Evolutionary conservation across 2,797 vertebrate species (phyloP).

Genomic region (Oreortyx pictus): DNA sequence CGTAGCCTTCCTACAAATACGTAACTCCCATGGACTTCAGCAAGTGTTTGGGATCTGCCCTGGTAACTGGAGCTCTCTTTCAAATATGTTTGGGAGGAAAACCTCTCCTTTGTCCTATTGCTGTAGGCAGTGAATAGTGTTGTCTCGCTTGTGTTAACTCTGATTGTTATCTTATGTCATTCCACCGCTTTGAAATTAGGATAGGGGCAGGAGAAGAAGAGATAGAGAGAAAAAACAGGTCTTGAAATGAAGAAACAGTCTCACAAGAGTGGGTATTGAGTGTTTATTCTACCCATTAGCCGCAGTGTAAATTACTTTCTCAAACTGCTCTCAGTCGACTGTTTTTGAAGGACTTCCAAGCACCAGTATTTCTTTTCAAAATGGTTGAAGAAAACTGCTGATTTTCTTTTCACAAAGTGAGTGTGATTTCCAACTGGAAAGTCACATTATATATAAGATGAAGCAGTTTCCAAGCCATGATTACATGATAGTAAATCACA

Average conservation of each 20-base stretch:
- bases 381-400: not conserved
- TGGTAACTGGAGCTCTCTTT: fast-evolving
- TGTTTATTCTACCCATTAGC: not conserved
- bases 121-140: not conserved
- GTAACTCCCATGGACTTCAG: fast-evolving
- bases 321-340: not conserved
- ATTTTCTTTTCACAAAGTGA: not conserved
- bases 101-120: not conserved
- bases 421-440: not conserved
- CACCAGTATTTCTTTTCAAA: not conserved
- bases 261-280: not conserved
- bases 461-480: not conserved
- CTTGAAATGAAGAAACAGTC: not conserved
- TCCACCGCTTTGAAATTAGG: not conserved
- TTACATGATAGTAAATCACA: not conserved
- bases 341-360: not conserved
- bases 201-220: not conserved
- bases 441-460: not conserved
- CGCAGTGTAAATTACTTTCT: not conserved
- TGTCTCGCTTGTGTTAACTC: not conserved
- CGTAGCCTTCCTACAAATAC: not conserved
- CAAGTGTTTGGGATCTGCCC: not conserved
- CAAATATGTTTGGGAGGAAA: not conserved
- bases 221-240: not conserved
- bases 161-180: not conserved